Conservation (phyloP, 2,797 vertebrate species). For the Pangasius mekongensis region DNA sequence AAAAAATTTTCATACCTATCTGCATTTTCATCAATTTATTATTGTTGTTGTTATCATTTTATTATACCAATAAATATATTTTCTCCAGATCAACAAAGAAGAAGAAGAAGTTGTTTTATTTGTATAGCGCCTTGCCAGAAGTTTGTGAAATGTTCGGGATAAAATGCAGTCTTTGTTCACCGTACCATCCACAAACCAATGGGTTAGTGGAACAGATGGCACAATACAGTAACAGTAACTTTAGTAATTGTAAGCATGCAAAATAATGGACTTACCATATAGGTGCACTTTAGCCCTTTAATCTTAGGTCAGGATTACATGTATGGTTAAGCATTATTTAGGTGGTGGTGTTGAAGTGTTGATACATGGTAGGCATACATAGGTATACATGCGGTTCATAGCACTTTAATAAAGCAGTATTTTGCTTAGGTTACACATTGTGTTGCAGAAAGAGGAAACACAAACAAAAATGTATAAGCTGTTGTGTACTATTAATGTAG, state of each 20-base stretch:
- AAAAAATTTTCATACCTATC: background rate
- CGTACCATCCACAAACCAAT: conserved; percentile 32
- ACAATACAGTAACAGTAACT: background rate
- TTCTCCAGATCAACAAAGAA: conserved; percentile 9
- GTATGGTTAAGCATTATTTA: too few relatives aligned
- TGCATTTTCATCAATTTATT: background rate
- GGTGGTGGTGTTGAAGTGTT: background rate
- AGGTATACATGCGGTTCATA: too few relatives aligned
- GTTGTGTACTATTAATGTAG: background rate
- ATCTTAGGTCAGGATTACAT: too few relatives aligned
- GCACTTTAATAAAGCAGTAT: background rate
- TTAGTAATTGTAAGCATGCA: background rate
- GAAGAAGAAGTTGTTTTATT: too few relatives aligned
- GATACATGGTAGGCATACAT: too few relatives aligned
- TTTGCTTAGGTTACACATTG: background rate
- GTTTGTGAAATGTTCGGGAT: conserved; percentile 1
- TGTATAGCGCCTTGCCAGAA: too few relatives aligned
- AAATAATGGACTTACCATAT: background rate
- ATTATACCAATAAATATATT: background rate
- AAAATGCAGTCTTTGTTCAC: conserved; percentile 18
- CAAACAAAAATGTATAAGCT: too few relatives aligned
- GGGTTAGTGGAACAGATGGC: conserved; percentile 15
- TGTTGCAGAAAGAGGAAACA: background rate
- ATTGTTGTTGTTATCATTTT: background rate
- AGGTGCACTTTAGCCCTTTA: too few relatives aligned